Percentiles rank a stretch among this genome's conserved stretches.
Conservation (phyloP, 2,888 invertebrate species). For the Galeruca laticollis region DNA sequence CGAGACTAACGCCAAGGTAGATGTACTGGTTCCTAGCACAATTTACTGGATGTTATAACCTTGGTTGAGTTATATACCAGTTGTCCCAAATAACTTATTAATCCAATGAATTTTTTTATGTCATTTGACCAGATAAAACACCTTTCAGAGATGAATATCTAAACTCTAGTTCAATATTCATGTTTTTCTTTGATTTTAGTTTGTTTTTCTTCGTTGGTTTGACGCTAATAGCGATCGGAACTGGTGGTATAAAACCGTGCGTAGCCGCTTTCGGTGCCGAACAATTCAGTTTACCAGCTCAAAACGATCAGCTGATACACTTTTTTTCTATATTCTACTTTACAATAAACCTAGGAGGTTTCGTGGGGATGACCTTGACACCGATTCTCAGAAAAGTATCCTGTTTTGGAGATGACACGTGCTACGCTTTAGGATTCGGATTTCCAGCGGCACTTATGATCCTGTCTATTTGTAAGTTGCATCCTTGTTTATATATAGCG, state of each 20-base stretch:
- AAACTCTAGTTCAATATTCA: no score
- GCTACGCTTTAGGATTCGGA: constrained; percentile 82
- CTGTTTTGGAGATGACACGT: constrained; percentile 78
- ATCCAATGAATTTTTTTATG: not conserved
- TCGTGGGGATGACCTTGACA: constrained; percentile 77
- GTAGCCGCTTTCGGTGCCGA: constrained; percentile 90
- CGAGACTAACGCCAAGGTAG: not conserved
- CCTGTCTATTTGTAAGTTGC: constrained; percentile 74
- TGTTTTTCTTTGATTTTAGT: constrained; percentile 60
- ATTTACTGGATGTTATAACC: no score
- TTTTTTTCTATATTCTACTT: constrained; percentile 90
- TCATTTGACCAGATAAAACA: no score
- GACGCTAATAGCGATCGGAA: constrained; percentile 78
- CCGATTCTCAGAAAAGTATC: constrained; percentile 77
- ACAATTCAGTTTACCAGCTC: constrained; percentile 79
- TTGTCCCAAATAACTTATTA: constrained; percentile 2
- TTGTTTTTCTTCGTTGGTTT: constrained; percentile 71
- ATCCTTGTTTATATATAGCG: no score
- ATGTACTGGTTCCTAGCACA: not conserved
- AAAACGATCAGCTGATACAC: constrained; percentile 75
- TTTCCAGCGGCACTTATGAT: constrained; percentile 81
- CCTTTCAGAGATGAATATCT: no score
- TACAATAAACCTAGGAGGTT: constrained; percentile 79
- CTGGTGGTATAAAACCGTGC: constrained; percentile 89
- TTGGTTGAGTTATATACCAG: not conserved